Evolutionary conservation across 2,888 invertebrate species (phyloP), one percentile per base, ranked within the genome.

Genomic region (Torymus aiolomorphi): DNA sequence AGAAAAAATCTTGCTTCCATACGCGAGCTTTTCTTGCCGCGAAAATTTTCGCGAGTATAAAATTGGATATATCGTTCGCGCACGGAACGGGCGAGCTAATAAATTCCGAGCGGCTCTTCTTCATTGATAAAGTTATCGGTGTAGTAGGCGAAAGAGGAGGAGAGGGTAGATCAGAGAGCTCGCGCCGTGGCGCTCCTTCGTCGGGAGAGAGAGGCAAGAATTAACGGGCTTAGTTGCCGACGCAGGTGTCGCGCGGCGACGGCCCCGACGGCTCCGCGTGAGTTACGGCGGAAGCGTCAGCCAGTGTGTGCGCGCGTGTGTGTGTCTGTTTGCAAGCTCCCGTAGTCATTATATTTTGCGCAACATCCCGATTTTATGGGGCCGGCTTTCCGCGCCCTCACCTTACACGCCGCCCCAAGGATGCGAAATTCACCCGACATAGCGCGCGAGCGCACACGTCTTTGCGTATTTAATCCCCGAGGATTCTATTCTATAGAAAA

Each of bases 341-440:
- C 59, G 52, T 66, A 18, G 62, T 76, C 87, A 86, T 87, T 88
- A 89, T 89, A 89, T 89, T 89, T 89, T 87, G 88, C 87, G 90
- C 88, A 90, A 90, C 90, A 90, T 90, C 89, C 90, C 88, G 89
- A 90, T 90, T 90, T 90, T 90, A 90, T 90, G 90, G 89, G 86
- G 85, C 86, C 56, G 52, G 16, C 52, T n/a, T 16, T 49, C 67
- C 54, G 59, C 52, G n/a, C 16, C 24, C 62, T 24, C 18, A 3
- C 5, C 54, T 63, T 20, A 62, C 16, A 14, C 14, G 24, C 24
- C 10, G 52, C 51, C 10, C 42, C 8, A 1, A 42, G 66, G 76
- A 66, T 67, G 24, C 67, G 66, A 73, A 18, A 18, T 14, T 24
- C 61, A 14, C 14, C 13, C n/a, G 24, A 66, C 52, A 66, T 16